Conservation (phyloP, 2,797 vertebrate species). For the Babyrousa celebensis region DNA sequence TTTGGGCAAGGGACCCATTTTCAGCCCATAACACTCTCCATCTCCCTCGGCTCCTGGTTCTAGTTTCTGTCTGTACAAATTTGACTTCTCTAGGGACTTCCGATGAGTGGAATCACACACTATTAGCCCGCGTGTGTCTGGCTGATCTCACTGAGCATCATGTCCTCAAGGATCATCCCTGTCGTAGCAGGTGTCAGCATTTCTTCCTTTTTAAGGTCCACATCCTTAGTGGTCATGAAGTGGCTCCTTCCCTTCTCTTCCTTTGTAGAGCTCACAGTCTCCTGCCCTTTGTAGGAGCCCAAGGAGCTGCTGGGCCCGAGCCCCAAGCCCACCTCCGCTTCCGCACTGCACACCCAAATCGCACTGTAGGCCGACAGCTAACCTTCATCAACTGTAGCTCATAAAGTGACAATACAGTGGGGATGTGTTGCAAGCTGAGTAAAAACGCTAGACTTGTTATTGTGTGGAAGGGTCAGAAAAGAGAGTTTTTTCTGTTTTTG, state of each 20-base stretch:
- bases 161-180: background rate
- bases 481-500: background rate
- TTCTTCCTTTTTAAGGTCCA: background rate
- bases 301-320: fast-evolving
- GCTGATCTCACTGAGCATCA: background rate
- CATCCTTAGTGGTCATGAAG: background rate
- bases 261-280: background rate
- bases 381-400: background rate
- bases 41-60: background rate
- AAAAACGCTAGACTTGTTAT: background rate
- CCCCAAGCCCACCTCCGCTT: background rate
- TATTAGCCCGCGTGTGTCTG: background rate
- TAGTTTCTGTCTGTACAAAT: background rate
- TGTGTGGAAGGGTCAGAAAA: background rate
- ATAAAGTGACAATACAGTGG: background rate
- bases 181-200: background rate
- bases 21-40: no score
- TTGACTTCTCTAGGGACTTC: background rate
- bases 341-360: background rate
- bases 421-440: background rate
- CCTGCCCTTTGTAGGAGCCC: background rate
- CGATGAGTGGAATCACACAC: background rate
- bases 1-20: background rate
- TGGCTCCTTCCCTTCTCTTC: background rate
- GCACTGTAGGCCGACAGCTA: background rate